Evolutionary conservation across 1,140 invertebrate species (phyloP), one percentile per base, ranked within the genome.

Genomic region (Euwallacea fornicatus): DNA sequence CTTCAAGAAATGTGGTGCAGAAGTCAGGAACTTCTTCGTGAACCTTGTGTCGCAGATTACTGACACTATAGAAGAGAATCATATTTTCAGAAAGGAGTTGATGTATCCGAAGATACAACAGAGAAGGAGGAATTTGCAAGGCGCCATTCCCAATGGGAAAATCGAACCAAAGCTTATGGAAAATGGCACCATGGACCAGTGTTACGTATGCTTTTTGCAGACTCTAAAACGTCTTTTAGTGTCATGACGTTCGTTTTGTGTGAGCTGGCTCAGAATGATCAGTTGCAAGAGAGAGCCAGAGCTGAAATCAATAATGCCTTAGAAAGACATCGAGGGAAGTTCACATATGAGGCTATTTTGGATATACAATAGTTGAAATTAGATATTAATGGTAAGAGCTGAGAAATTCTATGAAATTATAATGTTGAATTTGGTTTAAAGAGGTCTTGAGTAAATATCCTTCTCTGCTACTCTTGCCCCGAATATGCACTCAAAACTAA

Each of bases 301-400:
- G 41, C 62, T 6, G 68, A 70, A 47, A 56, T 70, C n/a, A n/a
- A 21, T 8, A 55, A 8, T 10, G 42, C 43, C 16, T 55, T 70
- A 41, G 60, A 21, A 7, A 62, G 63, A 58, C 42, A 63, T 13
- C 47, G 83, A 41, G 82, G 83, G 2, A 75, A 84, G 72, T 72
- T 88, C 0, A 85, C 81, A 44, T 61, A 42, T 61, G 86, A 89
- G 11, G 82, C 82, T 33, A 69, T 89, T 2, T 77, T 82, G 15
- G 82, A 85, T 11, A 83, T 90, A 80, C 80, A 80, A 0, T 65
- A 65, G 53, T 54, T 65, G 11, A 46, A 50, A 42, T 21, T 10
- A 33, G 15, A 53, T 65, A 33, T 65, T 53, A 65, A 65, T 65
- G 62, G 50, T 65, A 56, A 15, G 8, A 15, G 7, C 2, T 50